Percentiles rank a stretch among this genome's conserved stretches.
Conservation (phyloP, 2,113 vertebrate genomes). For the Rhagologus leucostigma region DNA sequence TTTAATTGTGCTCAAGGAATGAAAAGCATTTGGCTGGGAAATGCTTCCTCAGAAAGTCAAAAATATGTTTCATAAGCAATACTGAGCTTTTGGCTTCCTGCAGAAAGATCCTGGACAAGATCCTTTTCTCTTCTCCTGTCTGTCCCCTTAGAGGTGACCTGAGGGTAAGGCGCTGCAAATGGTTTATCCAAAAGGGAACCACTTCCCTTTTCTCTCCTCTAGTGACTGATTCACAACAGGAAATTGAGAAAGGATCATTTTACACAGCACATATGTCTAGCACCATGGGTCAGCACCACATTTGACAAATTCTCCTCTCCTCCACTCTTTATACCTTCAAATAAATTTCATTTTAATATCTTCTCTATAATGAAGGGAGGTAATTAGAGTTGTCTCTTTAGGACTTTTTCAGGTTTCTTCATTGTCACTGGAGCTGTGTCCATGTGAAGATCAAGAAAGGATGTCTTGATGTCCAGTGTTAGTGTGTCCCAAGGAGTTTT, state of each 20-base stretch:
- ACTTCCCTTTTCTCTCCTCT: not conserved
- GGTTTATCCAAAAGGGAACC: not conserved
- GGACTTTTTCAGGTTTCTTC: not conserved
- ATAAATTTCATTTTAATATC: not conserved
- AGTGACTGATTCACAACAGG: not conserved
- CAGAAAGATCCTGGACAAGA: not conserved
- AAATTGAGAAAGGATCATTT: not conserved
- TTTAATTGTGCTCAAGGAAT: conserved; percentile 62
- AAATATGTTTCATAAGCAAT: not conserved
- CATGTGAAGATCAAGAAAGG: not conserved
- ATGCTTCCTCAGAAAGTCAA: conserved; percentile 25
- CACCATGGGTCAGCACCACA: not conserved
- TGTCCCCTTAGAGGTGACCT: not conserved
- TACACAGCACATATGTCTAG: not conserved
- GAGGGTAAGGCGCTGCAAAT: not conserved
- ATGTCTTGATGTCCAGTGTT: not conserved
- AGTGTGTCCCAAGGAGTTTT: not conserved
- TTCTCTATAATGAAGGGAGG: not conserved
- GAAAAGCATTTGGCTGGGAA: conserved; percentile 23
- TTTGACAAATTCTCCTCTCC: not conserved
- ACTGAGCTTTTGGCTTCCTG: not conserved
- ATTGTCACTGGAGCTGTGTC: not conserved
- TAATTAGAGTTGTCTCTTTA: not conserved
- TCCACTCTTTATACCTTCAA: not conserved
- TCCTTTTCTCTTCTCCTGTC: not conserved